Evolutionary conservation across 2,113 vertebrate species (phyloP).

Genomic region (Cervus canadensis): DNA sequence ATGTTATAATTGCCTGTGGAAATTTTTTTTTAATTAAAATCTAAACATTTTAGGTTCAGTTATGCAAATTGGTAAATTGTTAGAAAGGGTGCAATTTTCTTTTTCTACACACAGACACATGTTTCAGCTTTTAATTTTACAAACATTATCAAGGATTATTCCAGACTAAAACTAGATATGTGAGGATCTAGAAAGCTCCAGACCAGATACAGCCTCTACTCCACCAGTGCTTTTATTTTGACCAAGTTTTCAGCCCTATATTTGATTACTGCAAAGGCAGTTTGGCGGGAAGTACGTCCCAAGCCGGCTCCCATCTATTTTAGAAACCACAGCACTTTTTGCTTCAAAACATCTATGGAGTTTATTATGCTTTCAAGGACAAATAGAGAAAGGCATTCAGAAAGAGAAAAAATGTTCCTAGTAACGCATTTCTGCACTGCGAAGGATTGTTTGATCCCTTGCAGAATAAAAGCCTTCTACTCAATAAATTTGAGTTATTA

Average conservation of each 20-base stretch:
- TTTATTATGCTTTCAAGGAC: neutral
- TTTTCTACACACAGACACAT: neutral
- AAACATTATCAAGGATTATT: neutral
- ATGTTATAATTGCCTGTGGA: neutral
- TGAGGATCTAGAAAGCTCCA: neutral
- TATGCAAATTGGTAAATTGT: neutral
- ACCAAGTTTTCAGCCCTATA: neutral
- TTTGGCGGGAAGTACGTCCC: neutral
- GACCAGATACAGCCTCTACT: neutral
- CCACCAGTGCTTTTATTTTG: neutral
- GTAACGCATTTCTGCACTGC: neutral
- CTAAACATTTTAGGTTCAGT: neutral
- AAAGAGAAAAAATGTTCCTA: neutral
- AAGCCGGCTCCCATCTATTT: neutral
- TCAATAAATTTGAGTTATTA: neutral
- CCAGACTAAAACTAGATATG: neutral
- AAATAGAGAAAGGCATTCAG: neutral
- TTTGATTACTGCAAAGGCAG: neutral
- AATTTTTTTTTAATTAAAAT: neutral
- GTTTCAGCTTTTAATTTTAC: neutral
- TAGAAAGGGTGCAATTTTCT: neutral
- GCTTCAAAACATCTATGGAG: neutral
- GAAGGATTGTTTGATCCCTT: neutral
- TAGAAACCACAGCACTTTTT: neutral
- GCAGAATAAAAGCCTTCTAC: neutral